Conservation (phyloP, 2,888 invertebrate genomes). For the Pseudoips prasinana region DNA sequence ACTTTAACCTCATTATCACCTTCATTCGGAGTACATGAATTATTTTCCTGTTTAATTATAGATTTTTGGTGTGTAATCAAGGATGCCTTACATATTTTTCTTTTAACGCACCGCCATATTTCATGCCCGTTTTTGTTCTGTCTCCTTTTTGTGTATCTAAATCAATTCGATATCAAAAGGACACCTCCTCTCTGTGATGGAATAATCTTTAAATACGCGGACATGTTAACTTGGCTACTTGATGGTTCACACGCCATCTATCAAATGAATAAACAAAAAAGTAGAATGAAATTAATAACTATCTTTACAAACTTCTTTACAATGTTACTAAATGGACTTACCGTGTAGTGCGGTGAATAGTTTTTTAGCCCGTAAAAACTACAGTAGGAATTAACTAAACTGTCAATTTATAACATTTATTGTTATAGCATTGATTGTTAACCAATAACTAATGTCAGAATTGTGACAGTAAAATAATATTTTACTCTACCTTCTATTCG, state of each 20-base stretch:
- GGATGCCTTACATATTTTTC: slow-evolving; percentile 1
- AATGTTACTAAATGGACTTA: too few relatives aligned
- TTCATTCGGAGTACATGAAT: slow-evolving; percentile 4
- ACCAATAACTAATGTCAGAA: too few relatives aligned
- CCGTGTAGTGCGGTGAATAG: too few relatives aligned
- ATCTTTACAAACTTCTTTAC: too few relatives aligned
- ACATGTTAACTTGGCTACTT: slow-evolving; percentile 1
- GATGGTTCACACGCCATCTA: slow-evolving; percentile 4
- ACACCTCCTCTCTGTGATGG: slow-evolving; percentile 4
- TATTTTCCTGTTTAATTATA: slow-evolving; percentile 2
- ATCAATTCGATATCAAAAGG: slow-evolving; percentile 5
- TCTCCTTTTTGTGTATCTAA: slow-evolving; percentile 4
- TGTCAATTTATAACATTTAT: too few relatives aligned
- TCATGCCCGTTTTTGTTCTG: slow-evolving; percentile 2
- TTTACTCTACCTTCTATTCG: too few relatives aligned
- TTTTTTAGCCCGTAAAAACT: too few relatives aligned
- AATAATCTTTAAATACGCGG: slow-evolving; percentile 1
- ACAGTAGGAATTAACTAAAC: too few relatives aligned
- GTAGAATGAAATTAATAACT: too few relatives aligned
- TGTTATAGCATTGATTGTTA: too few relatives aligned
- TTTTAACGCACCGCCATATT: slow-evolving; percentile 6
- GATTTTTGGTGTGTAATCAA: neutral
- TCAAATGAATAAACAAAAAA: slow-evolving; percentile 1
- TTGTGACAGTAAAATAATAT: too few relatives aligned
- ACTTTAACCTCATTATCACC: slow-evolving; percentile 6